Evolutionary conservation across 1,140 invertebrate species (phyloP), one percentile per base, ranked within the genome.

Genomic region (Daktulosphaira vitifoliae): DNA sequence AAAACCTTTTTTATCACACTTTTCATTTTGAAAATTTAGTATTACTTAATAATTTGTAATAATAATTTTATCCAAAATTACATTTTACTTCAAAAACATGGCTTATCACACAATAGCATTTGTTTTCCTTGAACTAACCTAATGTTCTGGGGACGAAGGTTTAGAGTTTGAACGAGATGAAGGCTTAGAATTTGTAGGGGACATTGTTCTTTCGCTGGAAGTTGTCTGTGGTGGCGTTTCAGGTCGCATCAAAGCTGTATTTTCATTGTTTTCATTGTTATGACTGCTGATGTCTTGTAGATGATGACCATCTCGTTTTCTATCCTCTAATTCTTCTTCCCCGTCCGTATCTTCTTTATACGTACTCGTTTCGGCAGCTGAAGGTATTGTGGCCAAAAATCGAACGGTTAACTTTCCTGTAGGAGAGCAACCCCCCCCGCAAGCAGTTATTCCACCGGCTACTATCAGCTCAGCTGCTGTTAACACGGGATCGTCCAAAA

Each of bases 361-460:
- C 71, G 85, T 81, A 69, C 86, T 88, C 50, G 83, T 85, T 75
- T 90, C 88, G 5, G 87, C 84, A 2, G 87, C 87, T 2, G 88
- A 90, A 4, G 88, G 87, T 73, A 90, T 90, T 8, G 88, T 90
- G 50, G 84, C 82, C 48, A 88, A 75, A 68, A 87, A 83, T 22
- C 85, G 76, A 62, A 88, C 84, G 67, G 82, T 80, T 56, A 82
- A 73, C 76, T 79, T 75, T 48, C 80, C 56, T 0, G 73, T 70
- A 5, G 73, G 71, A 5, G 71, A 71, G 8, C 42, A n/a, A 7
- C 16, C 25, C 4, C 39, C 4, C 5, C 39, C 9, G 39, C 39
- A 11, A 18, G 22, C 0, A 18, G 15, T 9, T 7, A 29, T 16
- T 5, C 39, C 39, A 15, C 39, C n/a, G 39, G 9, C 11, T 15